Evolutionary conservation across 2,113 vertebrate genomes (phyloP).

Genomic region (Thinocorus orbignyianus): DNA sequence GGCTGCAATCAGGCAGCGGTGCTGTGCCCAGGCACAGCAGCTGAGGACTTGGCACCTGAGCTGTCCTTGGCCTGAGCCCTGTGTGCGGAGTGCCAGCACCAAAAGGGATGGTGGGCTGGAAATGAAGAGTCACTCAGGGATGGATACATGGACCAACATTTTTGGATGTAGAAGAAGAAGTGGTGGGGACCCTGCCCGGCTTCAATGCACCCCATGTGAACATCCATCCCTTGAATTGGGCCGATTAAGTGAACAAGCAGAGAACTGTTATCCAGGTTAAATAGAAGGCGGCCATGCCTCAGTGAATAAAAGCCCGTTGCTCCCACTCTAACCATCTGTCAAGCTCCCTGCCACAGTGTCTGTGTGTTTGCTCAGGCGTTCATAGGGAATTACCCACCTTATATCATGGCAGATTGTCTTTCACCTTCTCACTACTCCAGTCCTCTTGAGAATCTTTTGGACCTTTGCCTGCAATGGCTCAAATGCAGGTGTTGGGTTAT

Average conservation of each 20-base stretch:
- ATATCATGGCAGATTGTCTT: not conserved
- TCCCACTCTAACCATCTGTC: conserved; percentile 4
- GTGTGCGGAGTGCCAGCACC: not conserved
- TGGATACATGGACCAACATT: fast-evolving
- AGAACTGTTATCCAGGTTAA: not conserved
- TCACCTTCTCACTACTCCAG: not conserved
- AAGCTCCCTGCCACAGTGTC: not conserved
- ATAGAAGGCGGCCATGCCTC: not conserved
- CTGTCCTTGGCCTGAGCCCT: not conserved
- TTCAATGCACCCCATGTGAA: not conserved
- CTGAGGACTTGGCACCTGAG: conserved; percentile 11
- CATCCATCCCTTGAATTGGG: fast-evolving
- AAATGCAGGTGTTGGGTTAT: not conserved
- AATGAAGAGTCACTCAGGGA: not conserved
- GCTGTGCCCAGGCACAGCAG: not conserved
- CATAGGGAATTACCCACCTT: conserved; percentile 17
- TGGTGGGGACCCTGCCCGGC: not conserved
- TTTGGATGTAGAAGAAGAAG: not conserved
- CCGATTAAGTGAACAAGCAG: not conserved
- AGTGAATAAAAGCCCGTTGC: not conserved
- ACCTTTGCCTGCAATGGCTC: conserved; percentile 8
- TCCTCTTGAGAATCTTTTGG: not conserved
- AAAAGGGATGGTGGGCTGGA: not conserved
- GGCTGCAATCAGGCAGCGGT: fast-evolving
- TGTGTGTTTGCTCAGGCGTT: conserved; percentile 14